Base-by-base conservation (phyloP, 2,888 invertebrate species). In the Dorcus parallelipipedus region DNA sequence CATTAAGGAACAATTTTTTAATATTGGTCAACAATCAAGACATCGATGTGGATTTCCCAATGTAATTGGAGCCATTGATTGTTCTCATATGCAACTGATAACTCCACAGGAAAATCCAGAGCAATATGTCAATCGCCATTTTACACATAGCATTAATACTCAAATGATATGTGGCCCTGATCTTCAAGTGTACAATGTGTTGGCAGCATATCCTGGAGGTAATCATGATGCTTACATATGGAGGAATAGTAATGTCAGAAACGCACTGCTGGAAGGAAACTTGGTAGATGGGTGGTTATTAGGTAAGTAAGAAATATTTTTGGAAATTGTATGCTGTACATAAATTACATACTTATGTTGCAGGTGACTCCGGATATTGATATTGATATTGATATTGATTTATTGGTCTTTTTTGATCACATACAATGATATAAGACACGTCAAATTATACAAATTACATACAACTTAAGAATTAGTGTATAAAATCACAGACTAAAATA, bases 91-190 rank as follows among this genome's bases (percentile, higher is more conserved):
- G 40, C 40, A 10, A n/a, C 10, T 40, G 2, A 9, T n/a, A 40
- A 40, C 9, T 2, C 40, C 40, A 40, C 10, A 9, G 3, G 9
- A 40, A 40, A 40, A 40, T 40, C 40, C 40, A 5, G 40, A 40
- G 10, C 40, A 40, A 10, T 40, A 40, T 40, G 4, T 55, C 8
- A 52, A 62, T 40, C 9, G 43, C 9, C 17, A 54, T 40, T 26
- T 57, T 17, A 39, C 53, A 6, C 40, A 58, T 26, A 56, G 60
- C 17, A 58, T 63, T 38, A 58, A 60, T 41, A 54, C 51, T 9
- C 62, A 62, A 43, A 39, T 62, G 14, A 47, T 62, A 9, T 60
- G 60, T 53, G 55, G 56, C 9, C 56, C 60, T 10, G 53, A 60
- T 43, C 40, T 60, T 17, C 49, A 53, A 39, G 49, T 60, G 23